Evolutionary conservation across 2,797 vertebrate genomes (phyloP), one percentile per base, ranked within the genome.

Genomic region (Paramormyrops hopkinsi): DNA sequence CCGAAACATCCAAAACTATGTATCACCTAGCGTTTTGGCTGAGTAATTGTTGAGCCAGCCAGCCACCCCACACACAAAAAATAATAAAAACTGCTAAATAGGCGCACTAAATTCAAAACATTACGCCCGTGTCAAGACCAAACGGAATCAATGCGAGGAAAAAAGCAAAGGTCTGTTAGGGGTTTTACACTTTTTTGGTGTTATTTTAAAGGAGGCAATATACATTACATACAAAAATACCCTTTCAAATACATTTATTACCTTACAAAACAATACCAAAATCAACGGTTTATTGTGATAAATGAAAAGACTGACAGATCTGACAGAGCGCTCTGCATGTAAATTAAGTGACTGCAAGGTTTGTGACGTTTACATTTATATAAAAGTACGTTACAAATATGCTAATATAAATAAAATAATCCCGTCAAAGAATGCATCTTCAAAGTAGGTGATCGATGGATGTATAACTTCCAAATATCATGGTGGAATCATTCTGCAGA

Each of bases 221-320:
- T 96, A 97, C 96, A 97, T 91, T 93, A 96, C 96, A 97, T 99
- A 99, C 97, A 99, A 99, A 99, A 99, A 99, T 98, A 98, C 95
- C 96, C 95, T 97, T 95, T 96, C 95, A 95, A 96, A 97, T 96
- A 97, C 95, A 97, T 94, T 87, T 87, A 56, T 65, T 59, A 65
- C 86, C 86, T 87, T 87, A 87, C 86, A 87, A 88, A 94, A 93
- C 93, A 94, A 94, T 92, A 73, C 90, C 93, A 95, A 92, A 69
- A 95, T 93, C 92, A 94, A 93, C 85, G 53, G 85, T 54, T 86
- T 56, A 17, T 56, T 86, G 11, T 86, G 85, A 59, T 86, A 88
- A 88, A 88, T 88, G 54, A 88, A 62, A 89, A 94, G 90, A 88
- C 92, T 92, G 93, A 92, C 94, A 94, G 93, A 93, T 92, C 91